Percentiles rank a stretch among this genome's conserved stretches.
Conservation (phyloP, 1,140 invertebrate species). For the Octopus sinensis region DNA sequence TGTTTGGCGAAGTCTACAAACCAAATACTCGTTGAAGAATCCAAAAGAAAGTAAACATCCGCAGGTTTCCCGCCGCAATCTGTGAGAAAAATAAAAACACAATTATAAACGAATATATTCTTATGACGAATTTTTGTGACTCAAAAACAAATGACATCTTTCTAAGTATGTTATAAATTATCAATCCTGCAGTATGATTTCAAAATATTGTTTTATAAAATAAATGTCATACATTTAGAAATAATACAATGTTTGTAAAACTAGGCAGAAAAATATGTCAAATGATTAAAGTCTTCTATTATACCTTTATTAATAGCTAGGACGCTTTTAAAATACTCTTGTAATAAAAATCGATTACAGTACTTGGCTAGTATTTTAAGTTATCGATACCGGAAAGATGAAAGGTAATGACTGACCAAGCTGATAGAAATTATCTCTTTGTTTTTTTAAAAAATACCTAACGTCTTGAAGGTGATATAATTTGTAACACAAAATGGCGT, state of each 20-base stretch:
- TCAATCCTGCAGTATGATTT: neutral
- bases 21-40: slow-evolving; percentile 52
- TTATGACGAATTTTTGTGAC: neutral
- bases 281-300: too few species aligned
- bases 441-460: too few species aligned
- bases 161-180: neutral
- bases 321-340: too few species aligned
- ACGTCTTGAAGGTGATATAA: too few species aligned
- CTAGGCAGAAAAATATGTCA: neutral
- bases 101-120: neutral
- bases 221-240: neutral
- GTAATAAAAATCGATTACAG: too few species aligned
- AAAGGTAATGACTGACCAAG: too few species aligned
- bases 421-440: too few species aligned
- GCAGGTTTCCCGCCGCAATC: slow-evolving; percentile 47
- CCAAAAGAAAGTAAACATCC: slow-evolving; percentile 51
- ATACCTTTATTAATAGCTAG: too few species aligned
- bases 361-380: too few species aligned
- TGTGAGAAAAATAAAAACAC: slow-evolving; percentile 23
- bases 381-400: too few species aligned
- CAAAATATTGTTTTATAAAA: neutral
- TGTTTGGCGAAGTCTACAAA: slow-evolving; percentile 41
- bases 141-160: neutral
- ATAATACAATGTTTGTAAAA: neutral
- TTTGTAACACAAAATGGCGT: too few species aligned